phyloP scores from a whole-genome alignment of 1,140 invertebrate genomes.

The Trachelipus rathkii region DNA sequence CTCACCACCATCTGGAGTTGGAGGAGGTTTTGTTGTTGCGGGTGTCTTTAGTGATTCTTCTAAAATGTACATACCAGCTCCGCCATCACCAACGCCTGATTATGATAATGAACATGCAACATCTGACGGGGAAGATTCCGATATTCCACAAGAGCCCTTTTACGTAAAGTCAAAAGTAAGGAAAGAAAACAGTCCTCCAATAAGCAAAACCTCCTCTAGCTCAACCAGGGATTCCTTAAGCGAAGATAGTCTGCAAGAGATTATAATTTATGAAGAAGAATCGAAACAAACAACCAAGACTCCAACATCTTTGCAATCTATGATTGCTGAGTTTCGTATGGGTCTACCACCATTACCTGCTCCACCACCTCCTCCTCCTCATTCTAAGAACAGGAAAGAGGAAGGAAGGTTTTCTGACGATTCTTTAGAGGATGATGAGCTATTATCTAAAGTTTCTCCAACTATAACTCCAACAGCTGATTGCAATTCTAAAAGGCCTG shows the following conservation, averaged over 20 bases:
- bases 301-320: constrained; percentile 40
- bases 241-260: constrained; percentile 33
- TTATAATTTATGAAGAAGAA: neutral
- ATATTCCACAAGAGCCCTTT: constrained; percentile 38
- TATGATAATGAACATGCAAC: constrained; percentile 44
- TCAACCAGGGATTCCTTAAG: constrained; percentile 31
- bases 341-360: constrained; percentile 52
- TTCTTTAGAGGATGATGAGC: constrained; percentile 62
- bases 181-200: constrained; percentile 13
- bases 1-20: neutral
- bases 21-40: constrained; percentile 39
- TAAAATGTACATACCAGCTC: constrained; percentile 47
- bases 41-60: constrained; percentile 43
- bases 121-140: constrained; percentile 34
- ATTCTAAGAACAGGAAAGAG: constrained; percentile 53
- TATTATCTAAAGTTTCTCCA: constrained; percentile 14
- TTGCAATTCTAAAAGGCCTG: constrained; percentile 29
- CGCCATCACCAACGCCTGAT: constrained; percentile 46
- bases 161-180: constrained; percentile 28
- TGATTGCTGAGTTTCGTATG: constrained; percentile 44
- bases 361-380: no score
- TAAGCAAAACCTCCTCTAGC: neutral
- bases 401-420: constrained; percentile 74
- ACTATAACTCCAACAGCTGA: constrained; percentile 28
- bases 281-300: constrained; percentile 7